Evolutionary conservation across 2,888 invertebrate genomes (phyloP), one percentile per base, ranked within the genome.

Genomic region (Drosophila setosimentum): DNA sequence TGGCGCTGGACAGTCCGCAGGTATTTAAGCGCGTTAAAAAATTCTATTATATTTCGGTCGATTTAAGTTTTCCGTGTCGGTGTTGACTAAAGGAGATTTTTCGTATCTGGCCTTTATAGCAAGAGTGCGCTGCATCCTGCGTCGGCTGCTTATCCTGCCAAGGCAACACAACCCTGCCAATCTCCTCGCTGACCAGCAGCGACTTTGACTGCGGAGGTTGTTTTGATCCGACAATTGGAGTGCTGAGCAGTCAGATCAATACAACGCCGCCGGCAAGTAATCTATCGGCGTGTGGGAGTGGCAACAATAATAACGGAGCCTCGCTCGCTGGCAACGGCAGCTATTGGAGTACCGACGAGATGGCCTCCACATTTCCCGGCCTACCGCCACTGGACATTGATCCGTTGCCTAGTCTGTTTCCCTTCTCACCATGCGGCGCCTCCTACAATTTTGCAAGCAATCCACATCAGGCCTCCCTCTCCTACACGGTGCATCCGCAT

Each of bases 311-410:
- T 57, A 82, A 81, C 81, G 87, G 78, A 69, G 85, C 83, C 45
- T 95, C 81, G 48, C 59, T 81, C 2, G 63, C 45, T 13, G 75
- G 71, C 59, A 85, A 87, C 78, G 89, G 83, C 73, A 89, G 89
- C 67, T 95, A 94, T 86, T 96, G 96, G 96, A 93, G 91, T 81
- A 91, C 94, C 29, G 94, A 95, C 87, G 97, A 97, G 93, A 97
- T 97, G 93, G 97, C 97, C 95, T 97, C 96, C 62, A 96, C 97
- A 42, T 97, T 97, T 93, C 96, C 97, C 1, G 93, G 93, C 40
- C 93, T 98, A 83, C 97, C 97, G 30, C 95, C 96, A 0, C 93
- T 98, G 83, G 98, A 98, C 91, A 94, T 98, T 91, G 98, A 98
- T 91, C 97, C 97, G 10, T 93, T 98, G 80, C 97, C 98, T 0